Evolutionary conservation across 2,113 vertebrate genomes (phyloP).

Genomic region (Potamarius usumacintae): DNA sequence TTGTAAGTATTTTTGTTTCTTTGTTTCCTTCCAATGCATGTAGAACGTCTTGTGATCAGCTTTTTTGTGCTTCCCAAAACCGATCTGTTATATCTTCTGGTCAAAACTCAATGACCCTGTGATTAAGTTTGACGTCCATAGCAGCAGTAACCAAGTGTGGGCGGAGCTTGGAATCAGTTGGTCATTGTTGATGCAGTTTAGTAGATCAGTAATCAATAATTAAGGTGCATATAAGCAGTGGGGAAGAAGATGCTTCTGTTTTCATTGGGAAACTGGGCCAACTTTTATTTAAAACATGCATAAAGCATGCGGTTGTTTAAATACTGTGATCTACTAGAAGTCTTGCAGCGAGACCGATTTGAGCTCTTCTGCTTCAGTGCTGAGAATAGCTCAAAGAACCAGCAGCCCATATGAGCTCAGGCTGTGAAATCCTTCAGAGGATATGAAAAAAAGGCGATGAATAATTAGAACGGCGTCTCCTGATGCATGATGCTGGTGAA

Average conservation of each 20-base stretch:
- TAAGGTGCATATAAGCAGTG: neutral
- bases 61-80: neutral
- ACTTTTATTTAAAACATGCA: neutral
- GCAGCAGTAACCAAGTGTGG: neutral
- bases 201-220: neutral
- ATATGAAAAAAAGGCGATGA: neutral
- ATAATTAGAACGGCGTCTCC: slow-evolving; percentile 1
- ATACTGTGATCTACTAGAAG: neutral
- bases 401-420: neutral
- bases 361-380: slow-evolving; percentile 19
- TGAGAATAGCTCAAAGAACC: slow-evolving; percentile 3
- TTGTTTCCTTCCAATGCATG: neutral
- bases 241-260: neutral
- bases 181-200: neutral
- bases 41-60: neutral
- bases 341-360: neutral
- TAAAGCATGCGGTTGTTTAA: neutral
- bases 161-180: neutral
- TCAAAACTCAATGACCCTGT: neutral
- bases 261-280: neutral
- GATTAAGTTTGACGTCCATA: neutral
- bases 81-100: neutral
- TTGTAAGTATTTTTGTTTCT: neutral
- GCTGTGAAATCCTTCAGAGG: slow-evolving; percentile 35
- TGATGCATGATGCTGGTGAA: neutral